Base-by-base conservation (phyloP, 2,113 vertebrate genomes). In the Cyanoramphus novaezelandiae region DNA sequence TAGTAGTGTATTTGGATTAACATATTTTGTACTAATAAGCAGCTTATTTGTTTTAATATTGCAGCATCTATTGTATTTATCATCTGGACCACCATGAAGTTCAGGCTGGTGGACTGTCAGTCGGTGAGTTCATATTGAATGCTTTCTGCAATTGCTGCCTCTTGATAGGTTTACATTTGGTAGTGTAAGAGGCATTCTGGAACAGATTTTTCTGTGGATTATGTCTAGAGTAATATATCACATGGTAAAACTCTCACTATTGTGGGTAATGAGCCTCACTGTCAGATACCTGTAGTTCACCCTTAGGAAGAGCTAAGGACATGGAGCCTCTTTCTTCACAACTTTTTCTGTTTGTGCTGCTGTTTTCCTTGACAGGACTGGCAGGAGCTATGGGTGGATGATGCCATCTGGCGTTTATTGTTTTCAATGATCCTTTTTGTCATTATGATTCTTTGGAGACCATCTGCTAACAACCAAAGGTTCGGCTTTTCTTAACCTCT, bases 391-490 rank as follows among this genome's bases (percentile, higher is more conserved):
- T 99, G 99, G 99, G 99, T 99, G 7, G 99, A 99, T 64, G 99
- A 99, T 95, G 99, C 99, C 67, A 99, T 99, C 97, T 99, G 99
- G 99, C 98, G 99, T 19, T 98, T 99, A 46, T 97, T 99, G 69
- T 99, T 99, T 97, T 99, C 99, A 88, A 99, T 99, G 98, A 99
- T 99, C 74, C 98, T 99, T 86, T 98, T 99, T 98, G 99, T 99
- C 82, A 99, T 99, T 96, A 99, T 99, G 99, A 97, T 99, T 97
- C 97, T 99, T 71, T 99, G 99, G 98, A 97, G 99, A 83, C 99
- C 99, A 20, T 99, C 99, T 78, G 99, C 98, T 59, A 99, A 99
- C 97, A 99, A 98, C 97, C 99, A 99, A 97, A 99, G 99, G 99
- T 99, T 97, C 46, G 59, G 18, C 41, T 88, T 55, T 91, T 96